Base-by-base conservation (phyloP, 2,888 invertebrate genomes). In the Nemapogon koenigi region DNA sequence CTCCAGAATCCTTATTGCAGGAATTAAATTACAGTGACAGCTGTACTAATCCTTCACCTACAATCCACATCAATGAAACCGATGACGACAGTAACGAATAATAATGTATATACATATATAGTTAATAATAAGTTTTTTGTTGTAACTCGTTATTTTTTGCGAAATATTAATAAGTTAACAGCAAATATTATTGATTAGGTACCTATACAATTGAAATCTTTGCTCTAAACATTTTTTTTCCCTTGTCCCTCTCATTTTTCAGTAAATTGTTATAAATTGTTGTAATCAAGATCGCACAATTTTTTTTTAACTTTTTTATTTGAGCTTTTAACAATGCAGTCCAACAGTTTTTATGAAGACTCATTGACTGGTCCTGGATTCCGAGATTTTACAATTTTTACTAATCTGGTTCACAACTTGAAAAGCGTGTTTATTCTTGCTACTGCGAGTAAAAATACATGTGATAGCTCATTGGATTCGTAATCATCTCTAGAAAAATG, bases 1-100 rank as follows among this genome's bases (percentile, higher is more conserved):
- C 37, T 42, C 36, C 41, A 35, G 26, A 38, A 31, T 17, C 41
- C 18, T 38, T 40, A 36, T 19, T 36, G 28, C n/a, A n/a, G n/a
- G 40, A 42, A 37, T 40, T 40, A 8, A 36, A 39, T 39, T 42
- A n/a, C n/a, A n/a, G 22, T 22, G 22, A 22, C 22, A 22, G 22
- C 22, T 22, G 22, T 22, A 22, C 22, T 22, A 22, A 22, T 22
- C 22, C 22, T 22, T 22, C 22, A 22, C 22, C 22, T 22, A 22
- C 22, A 22, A 22, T 22, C 22, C 22, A 22, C 22, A 22, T 22
- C 22, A 22, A 22, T 22, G 22, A 22, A 22, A 22, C 10, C 22
- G 10, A 22, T 22, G 22, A 22, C 22, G 22, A 22, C 22, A 22
- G 22, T 22, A 22, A 22, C 10, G 22, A 22, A 22, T 10, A 7